A percentile compares a stretch with the other conserved stretches of the same genome.
Conservation (phyloP, 2,797 vertebrate species). For the Glossophaga mutica region DNA sequence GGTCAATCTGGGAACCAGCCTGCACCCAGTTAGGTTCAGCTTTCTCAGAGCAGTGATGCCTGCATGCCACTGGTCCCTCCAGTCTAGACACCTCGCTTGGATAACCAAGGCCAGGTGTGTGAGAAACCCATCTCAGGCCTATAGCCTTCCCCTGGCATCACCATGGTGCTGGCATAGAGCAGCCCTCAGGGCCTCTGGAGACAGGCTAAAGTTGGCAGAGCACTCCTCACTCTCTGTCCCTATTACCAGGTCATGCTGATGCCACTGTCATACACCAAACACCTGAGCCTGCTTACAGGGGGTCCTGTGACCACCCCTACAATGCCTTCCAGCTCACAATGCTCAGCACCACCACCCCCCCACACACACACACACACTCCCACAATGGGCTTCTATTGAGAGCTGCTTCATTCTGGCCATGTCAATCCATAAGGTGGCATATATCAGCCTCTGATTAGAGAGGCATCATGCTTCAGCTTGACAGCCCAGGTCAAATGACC, state of each 20-base stretch:
- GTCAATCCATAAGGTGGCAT: neutral
- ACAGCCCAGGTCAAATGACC: neutral
- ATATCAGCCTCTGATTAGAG: neutral
- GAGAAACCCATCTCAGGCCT: neutral
- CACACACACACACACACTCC: no score
- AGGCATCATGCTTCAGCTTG: neutral
- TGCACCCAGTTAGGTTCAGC: neutral
- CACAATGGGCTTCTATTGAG: neutral
- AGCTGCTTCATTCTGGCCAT: neutral
- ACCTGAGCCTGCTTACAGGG: neutral
- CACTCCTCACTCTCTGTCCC: neutral
- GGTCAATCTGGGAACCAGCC: neutral
- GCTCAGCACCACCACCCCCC: neutral
- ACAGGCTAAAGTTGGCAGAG: neutral
- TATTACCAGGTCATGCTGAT: no score
- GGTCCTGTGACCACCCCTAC: neutral
- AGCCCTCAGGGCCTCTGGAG: neutral
- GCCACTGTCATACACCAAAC: neutral
- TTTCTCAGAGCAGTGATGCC: neutral
- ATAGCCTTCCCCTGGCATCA: neutral
- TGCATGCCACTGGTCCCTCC: neutral
- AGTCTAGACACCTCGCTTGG: neutral
- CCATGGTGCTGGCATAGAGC: neutral
- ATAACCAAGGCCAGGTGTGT: neutral
- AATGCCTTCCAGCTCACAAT: no score